Evolutionary conservation across 1,140 invertebrate genomes (phyloP).

Genomic region (Drepana arcuata): DNA sequence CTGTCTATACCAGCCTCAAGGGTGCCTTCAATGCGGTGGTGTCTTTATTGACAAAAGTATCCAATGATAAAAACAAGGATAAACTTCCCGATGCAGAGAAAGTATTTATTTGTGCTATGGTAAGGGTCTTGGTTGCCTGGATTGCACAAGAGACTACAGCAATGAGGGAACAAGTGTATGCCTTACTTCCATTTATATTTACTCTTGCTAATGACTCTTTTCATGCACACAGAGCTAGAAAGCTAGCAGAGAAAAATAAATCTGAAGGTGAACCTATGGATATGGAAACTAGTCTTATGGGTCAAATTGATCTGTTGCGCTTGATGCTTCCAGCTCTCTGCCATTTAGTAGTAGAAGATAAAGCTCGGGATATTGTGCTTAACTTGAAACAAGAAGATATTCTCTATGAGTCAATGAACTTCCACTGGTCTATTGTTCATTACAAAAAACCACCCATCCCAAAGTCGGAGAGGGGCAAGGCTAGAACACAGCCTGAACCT

Average conservation of each 20-base stretch:
- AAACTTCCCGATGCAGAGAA: constrained; percentile 77
- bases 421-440: constrained; percentile 90
- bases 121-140: constrained; percentile 89
- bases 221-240: constrained; percentile 77
- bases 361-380: constrained; percentile 85
- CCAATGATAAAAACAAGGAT: constrained; percentile 80
- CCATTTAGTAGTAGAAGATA: constrained; percentile 92
- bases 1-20: constrained; percentile 90
- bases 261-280: constrained; percentile 72
- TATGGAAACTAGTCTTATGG: constrained; percentile 62
- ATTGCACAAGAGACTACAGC: constrained; percentile 93
- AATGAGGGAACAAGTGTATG: constrained; percentile 86
- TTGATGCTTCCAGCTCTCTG: constrained; percentile 90
- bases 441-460: constrained; percentile 87
- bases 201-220: constrained; percentile 87
- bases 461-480: constrained; percentile 82
- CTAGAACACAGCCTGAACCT: constrained; percentile 80
- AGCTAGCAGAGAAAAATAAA: constrained; percentile 75
- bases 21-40: constrained; percentile 90
- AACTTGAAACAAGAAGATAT: constrained; percentile 85
- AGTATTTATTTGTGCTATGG: constrained; percentile 85
- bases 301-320: constrained; percentile 84
- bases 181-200: constrained; percentile 84
- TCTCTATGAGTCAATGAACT: constrained; percentile 83
- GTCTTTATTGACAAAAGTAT: constrained; percentile 79